Percentiles rank a stretch among this genome's conserved stretches.
These are phyloP conservation scores for Papilio polyxenes DNA, from an alignment of 1,140 invertebrate species.

Conservation along the genomic window DNA sequence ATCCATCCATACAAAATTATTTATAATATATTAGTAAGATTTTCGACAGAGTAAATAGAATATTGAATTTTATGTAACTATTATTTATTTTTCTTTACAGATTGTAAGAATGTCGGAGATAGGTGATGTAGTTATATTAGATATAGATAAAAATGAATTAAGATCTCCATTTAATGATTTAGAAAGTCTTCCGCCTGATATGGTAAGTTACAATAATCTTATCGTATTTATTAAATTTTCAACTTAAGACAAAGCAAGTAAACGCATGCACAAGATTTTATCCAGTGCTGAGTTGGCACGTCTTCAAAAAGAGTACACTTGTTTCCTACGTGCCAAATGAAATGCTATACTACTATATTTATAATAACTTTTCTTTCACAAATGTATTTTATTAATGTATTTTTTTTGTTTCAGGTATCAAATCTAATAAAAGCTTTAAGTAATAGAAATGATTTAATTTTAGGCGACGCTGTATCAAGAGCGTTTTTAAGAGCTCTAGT, in stretches of 20 bases:
- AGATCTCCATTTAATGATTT: conserved; percentile 94
- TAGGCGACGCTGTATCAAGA: conserved; percentile 94
- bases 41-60: too few species aligned
- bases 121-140: conserved; percentile 94
- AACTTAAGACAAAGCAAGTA: too few species aligned
- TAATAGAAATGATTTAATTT: conserved; percentile 82
- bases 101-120: conserved; percentile 87
- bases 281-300: neutral
- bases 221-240: too few species aligned
- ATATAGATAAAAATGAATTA: conserved; percentile 93
- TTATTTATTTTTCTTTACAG: conserved; percentile 70
- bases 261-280: neutral
- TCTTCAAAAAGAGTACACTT: neutral
- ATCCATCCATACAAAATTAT: too few species aligned
- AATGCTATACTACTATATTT: neutral
- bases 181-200: conserved; percentile 90
- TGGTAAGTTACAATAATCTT: conserved; percentile 80
- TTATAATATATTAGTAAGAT: too few species aligned
- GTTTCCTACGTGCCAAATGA: neutral
- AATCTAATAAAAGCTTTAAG: conserved; percentile 87
- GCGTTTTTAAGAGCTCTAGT: conserved; percentile 95
- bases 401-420: conserved; percentile 80
- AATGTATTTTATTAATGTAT: neutral
- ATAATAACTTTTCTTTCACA: neutral
- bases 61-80: neutral